Evolutionary conservation across 2,888 invertebrate genomes (phyloP), one percentile per base, ranked within the genome.

Genomic region (Andrena chrysosceles): DNA sequence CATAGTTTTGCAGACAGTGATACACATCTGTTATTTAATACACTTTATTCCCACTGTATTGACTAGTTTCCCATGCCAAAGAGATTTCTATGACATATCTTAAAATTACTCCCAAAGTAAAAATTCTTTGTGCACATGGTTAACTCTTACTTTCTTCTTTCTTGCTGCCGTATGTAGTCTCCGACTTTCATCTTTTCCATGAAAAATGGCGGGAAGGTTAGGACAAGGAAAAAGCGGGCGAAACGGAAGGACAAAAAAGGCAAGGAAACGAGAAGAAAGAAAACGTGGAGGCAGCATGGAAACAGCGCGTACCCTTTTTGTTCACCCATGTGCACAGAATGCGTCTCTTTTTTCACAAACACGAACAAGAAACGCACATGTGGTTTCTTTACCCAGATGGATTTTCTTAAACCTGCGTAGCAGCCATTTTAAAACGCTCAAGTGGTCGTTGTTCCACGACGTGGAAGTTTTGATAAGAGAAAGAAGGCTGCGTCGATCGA

Each of bases 231-330:
- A 70, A 72, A 77, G 60, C 69, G 59, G 54, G 23, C 49, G 49
- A 31, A 54, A 60, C 42, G 54, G 33, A 66, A 26, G 66, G 60
- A 33, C 48, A 33, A 59, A 75, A 73, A 71, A 35, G 42, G 29
- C 42, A 42, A 72, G 74, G 71, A 72, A 74, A 77, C 56, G 59
- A 64, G 71, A 72, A 74, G 72, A 72, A 85, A 78, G 84, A 70
- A 69, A 81, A 74, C 42, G 52, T 48, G 52, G 63, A 62, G 73
- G 33, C 62, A 64, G 75, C 72, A 62, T 76, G 72, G 74, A 84
- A 86, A 84, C 84, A 54, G 70, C 68, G 66, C 48, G 13, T 52
- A 73, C 52, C 66, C 80, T 72, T 79, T 79, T 56, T 77, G 76
- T 62, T 77, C 77, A 42, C 29, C 54, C 75, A 62, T 62, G 71